A percentile compares a stretch with the other conserved stretches of the same genome.
Evolutionary conservation across 2,113 vertebrate genomes (phyloP).

Genomic region (Nestor notabilis): DNA sequence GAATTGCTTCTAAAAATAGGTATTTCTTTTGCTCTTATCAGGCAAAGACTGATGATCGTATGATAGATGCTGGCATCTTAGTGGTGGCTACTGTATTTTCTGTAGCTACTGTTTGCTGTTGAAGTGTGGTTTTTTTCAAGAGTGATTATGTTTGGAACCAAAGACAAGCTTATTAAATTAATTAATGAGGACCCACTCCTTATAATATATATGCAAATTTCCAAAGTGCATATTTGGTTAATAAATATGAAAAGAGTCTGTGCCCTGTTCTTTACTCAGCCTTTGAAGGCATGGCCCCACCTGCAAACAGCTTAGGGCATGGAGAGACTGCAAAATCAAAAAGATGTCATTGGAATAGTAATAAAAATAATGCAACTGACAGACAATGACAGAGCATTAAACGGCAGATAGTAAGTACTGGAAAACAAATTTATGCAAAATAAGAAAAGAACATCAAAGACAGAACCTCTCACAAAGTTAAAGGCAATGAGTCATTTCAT

Average conservation of each 20-base stretch:
- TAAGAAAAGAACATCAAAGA: slow-evolving; percentile 64
- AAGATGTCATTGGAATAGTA: slow-evolving; percentile 1
- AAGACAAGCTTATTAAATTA: not conserved
- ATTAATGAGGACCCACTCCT: not conserved
- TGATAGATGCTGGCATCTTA: not conserved
- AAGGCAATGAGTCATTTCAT: slow-evolving; percentile 43
- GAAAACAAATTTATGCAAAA: slow-evolving; percentile 70
- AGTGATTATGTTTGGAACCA: not conserved
- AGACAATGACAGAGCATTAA: slow-evolving; percentile 56
- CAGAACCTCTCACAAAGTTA: slow-evolving; percentile 50
- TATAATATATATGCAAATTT: not conserved
- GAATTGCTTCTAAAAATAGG: not conserved
- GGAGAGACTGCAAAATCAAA: slow-evolving; percentile 40
- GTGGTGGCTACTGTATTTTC: not conserved
- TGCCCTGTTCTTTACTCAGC: not conserved
- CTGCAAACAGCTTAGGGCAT: not conserved
- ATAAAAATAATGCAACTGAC: slow-evolving; percentile 55
- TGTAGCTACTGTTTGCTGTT: not conserved
- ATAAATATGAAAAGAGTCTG: not conserved
- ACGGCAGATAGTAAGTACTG: slow-evolving; percentile 50
- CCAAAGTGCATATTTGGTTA: not conserved
- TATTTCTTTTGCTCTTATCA: not conserved
- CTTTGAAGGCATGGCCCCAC: not conserved
- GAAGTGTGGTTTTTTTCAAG: not conserved
- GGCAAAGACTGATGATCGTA: not conserved